Evolutionary conservation across 2,113 vertebrate genomes (phyloP).

Genomic region (Tachysurus fulvidraco): DNA sequence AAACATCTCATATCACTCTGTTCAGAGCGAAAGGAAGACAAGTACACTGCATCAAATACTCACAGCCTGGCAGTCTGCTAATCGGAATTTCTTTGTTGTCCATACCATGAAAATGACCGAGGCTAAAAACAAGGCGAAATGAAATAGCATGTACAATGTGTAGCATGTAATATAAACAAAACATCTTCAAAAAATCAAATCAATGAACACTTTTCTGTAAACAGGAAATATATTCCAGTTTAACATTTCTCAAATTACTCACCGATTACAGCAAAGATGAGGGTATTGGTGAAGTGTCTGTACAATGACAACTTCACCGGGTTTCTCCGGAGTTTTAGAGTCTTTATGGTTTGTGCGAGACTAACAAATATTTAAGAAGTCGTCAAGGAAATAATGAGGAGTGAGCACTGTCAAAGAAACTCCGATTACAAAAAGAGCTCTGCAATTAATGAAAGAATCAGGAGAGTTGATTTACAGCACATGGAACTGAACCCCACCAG

Average conservation of each 20-base stretch:
- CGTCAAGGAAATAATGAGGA: slow-evolving; percentile 69
- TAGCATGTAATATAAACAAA: background rate
- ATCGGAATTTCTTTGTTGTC: slow-evolving; percentile 81
- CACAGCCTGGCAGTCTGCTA: slow-evolving; percentile 82
- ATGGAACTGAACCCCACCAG: background rate
- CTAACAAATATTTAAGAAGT: slow-evolving; percentile 83
- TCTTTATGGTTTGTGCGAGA: slow-evolving; percentile 88
- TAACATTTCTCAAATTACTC: slow-evolving; percentile 59
- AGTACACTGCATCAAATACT: slow-evolving; percentile 61
- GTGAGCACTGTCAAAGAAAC: background rate
- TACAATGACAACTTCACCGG: slow-evolving; percentile 87
- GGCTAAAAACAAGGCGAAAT: slow-evolving; percentile 66
- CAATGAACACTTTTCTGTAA: background rate
- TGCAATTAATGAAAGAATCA: background rate
- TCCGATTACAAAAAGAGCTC: background rate
- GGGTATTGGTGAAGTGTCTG: slow-evolving; percentile 86
- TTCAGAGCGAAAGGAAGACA: background rate
- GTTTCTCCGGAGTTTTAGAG: slow-evolving; percentile 84
- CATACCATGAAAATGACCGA: slow-evolving; percentile 85
- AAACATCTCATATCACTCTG: background rate
- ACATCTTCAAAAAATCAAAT: background rate
- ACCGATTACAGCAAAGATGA: slow-evolving; percentile 86
- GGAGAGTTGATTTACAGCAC: background rate
- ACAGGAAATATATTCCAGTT: background rate
- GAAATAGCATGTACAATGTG: background rate